phyloP scores from a whole-genome alignment of 2,113 vertebrate genomes.

The Scopus umbretta region DNA sequence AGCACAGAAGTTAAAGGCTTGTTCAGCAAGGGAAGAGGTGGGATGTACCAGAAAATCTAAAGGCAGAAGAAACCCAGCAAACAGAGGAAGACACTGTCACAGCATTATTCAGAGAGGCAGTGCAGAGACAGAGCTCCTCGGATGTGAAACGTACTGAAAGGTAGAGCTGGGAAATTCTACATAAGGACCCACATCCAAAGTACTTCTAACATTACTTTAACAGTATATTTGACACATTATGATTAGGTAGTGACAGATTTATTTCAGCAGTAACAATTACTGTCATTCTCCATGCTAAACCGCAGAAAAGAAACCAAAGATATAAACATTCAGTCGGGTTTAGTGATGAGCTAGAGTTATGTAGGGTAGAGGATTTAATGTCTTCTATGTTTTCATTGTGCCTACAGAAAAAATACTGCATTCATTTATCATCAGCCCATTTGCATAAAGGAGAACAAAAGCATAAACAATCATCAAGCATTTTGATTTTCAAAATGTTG shows the following conservation, averaged over 20 bases:
- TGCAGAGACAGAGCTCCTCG: background rate
- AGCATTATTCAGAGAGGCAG: background rate
- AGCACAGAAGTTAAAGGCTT: background rate
- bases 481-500: slow-evolving; percentile 6
- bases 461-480: background rate
- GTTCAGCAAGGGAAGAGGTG: background rate
- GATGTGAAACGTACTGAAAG: background rate
- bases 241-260: background rate
- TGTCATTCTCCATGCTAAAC: background rate
- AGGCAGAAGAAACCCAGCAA: background rate
- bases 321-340: background rate
- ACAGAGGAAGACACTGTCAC: background rate
- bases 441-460: slow-evolving; percentile 27
- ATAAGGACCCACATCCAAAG: background rate
- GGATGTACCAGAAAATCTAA: background rate
- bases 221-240: background rate
- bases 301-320: background rate
- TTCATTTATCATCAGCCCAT: slow-evolving; percentile 14
- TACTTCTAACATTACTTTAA: background rate
- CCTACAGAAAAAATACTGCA: background rate
- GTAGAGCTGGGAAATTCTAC: background rate
- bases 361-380: background rate
- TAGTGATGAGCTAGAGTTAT: background rate
- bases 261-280: background rate
- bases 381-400: background rate